Percentiles rank a stretch among this genome's conserved stretches.
phyloP scores from a whole-genome alignment of 2,888 invertebrate genomes.

The Ypsolopha sequella region DNA sequence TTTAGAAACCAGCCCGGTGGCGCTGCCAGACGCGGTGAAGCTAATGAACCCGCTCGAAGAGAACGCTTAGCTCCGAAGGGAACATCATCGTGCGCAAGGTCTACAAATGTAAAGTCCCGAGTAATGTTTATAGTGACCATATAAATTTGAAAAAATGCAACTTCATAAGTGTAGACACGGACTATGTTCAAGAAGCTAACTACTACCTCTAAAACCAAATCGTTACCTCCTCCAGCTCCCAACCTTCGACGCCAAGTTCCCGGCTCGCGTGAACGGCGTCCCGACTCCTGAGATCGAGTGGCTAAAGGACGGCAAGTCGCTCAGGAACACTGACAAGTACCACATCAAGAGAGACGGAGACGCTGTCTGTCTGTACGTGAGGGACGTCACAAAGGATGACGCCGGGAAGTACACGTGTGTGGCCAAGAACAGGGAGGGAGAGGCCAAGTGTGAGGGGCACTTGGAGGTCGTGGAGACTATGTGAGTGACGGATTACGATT shows the following conservation, averaged over 20 bases:
- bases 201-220: neutral
- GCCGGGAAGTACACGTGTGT: slow-evolving; percentile 82
- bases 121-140: no score
- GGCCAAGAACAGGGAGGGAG: slow-evolving; percentile 85
- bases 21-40: slow-evolving; percentile 80
- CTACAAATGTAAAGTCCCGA: no score
- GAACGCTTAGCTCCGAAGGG: slow-evolving; percentile 75
- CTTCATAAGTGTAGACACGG: no score
- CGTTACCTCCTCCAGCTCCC: slow-evolving; percentile 65
- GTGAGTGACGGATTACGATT: slow-evolving; percentile 59
- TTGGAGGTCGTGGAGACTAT: slow-evolving; percentile 86
- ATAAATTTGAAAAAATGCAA: no score
- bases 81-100: slow-evolving; percentile 83
- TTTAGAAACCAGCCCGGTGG: slow-evolving; percentile 78
- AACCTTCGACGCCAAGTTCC: slow-evolving; percentile 84
- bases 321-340: slow-evolving; percentile 79
- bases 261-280: slow-evolving; percentile 83
- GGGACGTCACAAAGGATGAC: slow-evolving; percentile 76
- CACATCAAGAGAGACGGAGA: slow-evolving; percentile 83
- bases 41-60: slow-evolving; percentile 84
- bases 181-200: no score
- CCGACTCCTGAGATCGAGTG: slow-evolving; percentile 89
- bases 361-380: slow-evolving; percentile 80
- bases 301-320: slow-evolving; percentile 85
- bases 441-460: slow-evolving; percentile 79